Evolutionary conservation across 2,888 invertebrate species (phyloP).

Genomic region (Villa cingulata): DNA sequence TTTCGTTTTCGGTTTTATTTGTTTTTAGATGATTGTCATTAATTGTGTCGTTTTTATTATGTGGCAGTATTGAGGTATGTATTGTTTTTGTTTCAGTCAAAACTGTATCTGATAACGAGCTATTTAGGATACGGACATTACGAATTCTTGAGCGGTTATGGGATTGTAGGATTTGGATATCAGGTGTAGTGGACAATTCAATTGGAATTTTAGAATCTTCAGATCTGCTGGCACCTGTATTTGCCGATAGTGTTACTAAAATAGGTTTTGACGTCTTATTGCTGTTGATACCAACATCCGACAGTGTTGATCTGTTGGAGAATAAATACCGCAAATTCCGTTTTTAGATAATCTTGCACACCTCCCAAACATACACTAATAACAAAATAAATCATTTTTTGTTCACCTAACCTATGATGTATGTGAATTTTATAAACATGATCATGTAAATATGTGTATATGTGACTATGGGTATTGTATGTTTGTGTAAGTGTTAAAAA

Average conservation of each 20-base stretch:
- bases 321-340: constrained; percentile 11
- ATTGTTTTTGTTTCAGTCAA: constrained; percentile 1
- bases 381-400: too few relatives aligned
- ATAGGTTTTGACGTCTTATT: constrained; percentile 23
- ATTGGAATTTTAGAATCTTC: constrained; percentile 15
- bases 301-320: constrained; percentile 20
- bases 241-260: constrained; percentile 27
- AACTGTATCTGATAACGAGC: too few relatives aligned
- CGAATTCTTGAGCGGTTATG: too few relatives aligned
- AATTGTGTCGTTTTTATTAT: neutral
- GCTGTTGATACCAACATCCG: constrained; percentile 21
- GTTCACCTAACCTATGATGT: too few relatives aligned
- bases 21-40: neutral
- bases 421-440: too few relatives aligned
- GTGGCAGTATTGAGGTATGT: neutral
- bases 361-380: too few relatives aligned
- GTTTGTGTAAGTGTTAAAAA: too few relatives aligned
- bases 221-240: constrained; percentile 29
- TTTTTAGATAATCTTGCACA: neutral
- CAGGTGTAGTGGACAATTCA: constrained; percentile 1
- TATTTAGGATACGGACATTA: too few relatives aligned
- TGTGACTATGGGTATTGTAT: too few relatives aligned
- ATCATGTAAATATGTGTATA: too few relatives aligned
- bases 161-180: too few relatives aligned
- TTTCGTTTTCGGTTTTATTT: constrained; percentile 10